Evolutionary conservation across 2,797 vertebrate genomes (phyloP), one percentile per base, ranked within the genome.

Genomic region (Gastrophryne carolinensis): DNA sequence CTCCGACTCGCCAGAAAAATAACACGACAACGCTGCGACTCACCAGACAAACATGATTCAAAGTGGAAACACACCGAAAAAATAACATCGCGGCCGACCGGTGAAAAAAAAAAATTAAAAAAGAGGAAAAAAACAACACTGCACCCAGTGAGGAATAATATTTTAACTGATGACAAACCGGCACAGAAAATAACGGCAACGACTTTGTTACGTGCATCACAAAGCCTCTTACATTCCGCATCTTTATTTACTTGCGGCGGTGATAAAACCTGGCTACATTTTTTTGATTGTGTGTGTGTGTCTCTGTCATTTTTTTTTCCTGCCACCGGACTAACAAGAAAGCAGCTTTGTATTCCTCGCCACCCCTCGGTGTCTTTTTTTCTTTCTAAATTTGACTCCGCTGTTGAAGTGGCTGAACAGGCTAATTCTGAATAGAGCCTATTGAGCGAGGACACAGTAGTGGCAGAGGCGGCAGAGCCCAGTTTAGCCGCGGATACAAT

Each of bases 401-500:
- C 86, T 83, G 84, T 85, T 80, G 73, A 83, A 83, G 83, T 80
- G 57, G 83, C 84, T 84, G 86, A 87, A 87, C 86, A 82, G 89
- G 85, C 89, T 85, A 89, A 83, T 90, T 87, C 84, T 92, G 84
- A 91, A 90, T 88, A 85, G 88, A 86, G 88, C 86, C 86, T 84
- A 87, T 83, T 89, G 90, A 93, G 87, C 82, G 84, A 81, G 83
- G 82, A 87, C 88, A 90, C 91, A 91, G n/a, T n/a, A n/a, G n/a
- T n/a, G n/a, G n/a, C 87, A 89, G 89, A 88, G 85, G 88, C 88
- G 85, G 88, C 88, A 90, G 85, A 93, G 91, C 94, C 92, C 91
- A 92, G 94, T 93, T 92, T 91, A 95, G 94, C 92, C 86, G 88
- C 88, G 91, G 89, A 91, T 91, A 95, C 92, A 94, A 96, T 97